A percentile compares a stretch with the other conserved stretches of the same genome.
Evolutionary conservation across 2,888 invertebrate species (phyloP).

Genomic region (Parasteatoda lunata): DNA sequence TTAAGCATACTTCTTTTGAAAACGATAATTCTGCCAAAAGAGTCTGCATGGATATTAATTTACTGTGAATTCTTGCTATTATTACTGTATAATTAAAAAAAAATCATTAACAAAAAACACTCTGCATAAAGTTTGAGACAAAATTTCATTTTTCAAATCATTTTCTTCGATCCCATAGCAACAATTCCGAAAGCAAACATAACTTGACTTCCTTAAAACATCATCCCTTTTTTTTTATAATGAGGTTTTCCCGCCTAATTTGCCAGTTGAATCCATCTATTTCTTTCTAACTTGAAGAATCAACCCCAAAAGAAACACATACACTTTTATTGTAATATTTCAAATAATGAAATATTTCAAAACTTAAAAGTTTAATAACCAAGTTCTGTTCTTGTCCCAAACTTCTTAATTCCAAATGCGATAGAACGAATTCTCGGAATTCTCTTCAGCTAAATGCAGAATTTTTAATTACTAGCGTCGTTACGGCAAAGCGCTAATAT

Average conservation of each 20-base stretch:
- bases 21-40: too few species aligned
- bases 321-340: not conserved
- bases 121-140: too few species aligned
- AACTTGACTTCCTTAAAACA: slow-evolving; percentile 30
- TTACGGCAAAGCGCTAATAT: slow-evolving; percentile 62
- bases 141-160: too few species aligned
- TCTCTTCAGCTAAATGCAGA: slow-evolving; percentile 60
- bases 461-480: slow-evolving; percentile 67
- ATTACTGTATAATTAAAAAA: too few species aligned
- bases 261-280: slow-evolving; percentile 42
- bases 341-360: slow-evolving; percentile 38
- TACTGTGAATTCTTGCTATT: too few species aligned
- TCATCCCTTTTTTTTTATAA: slow-evolving; percentile 35
- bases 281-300: slow-evolving; percentile 9
- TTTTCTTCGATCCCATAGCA: slow-evolving; percentile 11
- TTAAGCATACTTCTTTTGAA: too few species aligned
- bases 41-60: too few species aligned
- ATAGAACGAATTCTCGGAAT: slow-evolving; percentile 61
- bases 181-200: slow-evolving; percentile 26
- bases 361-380: slow-evolving; percentile 68
- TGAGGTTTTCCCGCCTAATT: slow-evolving; percentile 42
- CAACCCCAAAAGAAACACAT: slow-evolving; percentile 6
- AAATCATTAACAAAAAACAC: too few species aligned
- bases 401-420: slow-evolving; percentile 65
- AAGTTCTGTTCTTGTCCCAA: slow-evolving; percentile 6